Percentiles rank a stretch among this genome's conserved stretches.
phyloP scores from a whole-genome alignment of 2,797 vertebrate genomes.

The Paratrypauchen microcephalus region DNA sequence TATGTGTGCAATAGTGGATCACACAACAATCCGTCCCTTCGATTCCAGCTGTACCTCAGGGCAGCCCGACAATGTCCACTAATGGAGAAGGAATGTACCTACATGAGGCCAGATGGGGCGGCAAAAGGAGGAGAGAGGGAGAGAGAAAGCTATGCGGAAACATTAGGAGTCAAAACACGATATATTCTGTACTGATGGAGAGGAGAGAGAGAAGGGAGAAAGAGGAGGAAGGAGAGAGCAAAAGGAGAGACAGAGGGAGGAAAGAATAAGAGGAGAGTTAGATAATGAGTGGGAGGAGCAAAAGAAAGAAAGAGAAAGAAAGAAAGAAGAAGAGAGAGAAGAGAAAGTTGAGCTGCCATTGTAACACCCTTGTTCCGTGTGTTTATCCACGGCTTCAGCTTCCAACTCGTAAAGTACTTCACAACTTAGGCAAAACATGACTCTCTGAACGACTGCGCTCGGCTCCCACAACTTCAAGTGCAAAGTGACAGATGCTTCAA shows the following conservation, averaged over 20 bases:
- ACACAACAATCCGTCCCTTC: conserved; percentile 27
- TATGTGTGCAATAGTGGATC: conserved; percentile 10
- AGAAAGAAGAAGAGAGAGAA: conserved; percentile 26
- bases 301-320: conserved; percentile 28
- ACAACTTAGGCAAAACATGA: conserved; percentile 23
- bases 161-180: conserved; percentile 25
- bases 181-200: conserved; percentile 14
- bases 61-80: conserved; percentile 50
- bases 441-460: conserved; percentile 9
- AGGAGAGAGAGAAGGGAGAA: conserved; percentile 30
- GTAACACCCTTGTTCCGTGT: conserved; percentile 51
- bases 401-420: conserved; percentile 38
- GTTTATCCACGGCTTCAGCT: conserved; percentile 37
- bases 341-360: conserved; percentile 47
- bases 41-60: conserved; percentile 36
- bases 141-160: conserved; percentile 24
- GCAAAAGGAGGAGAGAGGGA: conserved; percentile 15
- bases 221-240: conserved; percentile 23
- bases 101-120: conserved; percentile 49
- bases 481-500: conserved; percentile 7
- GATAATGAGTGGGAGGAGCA: neutral
- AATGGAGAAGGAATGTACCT: conserved; percentile 68
- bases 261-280: neutral
- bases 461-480: neutral
- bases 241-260: conserved; percentile 15